Evolutionary conservation across 2,888 invertebrate species (phyloP), one percentile per base, ranked within the genome.

Genomic region (Tetragonula carbonaria): DNA sequence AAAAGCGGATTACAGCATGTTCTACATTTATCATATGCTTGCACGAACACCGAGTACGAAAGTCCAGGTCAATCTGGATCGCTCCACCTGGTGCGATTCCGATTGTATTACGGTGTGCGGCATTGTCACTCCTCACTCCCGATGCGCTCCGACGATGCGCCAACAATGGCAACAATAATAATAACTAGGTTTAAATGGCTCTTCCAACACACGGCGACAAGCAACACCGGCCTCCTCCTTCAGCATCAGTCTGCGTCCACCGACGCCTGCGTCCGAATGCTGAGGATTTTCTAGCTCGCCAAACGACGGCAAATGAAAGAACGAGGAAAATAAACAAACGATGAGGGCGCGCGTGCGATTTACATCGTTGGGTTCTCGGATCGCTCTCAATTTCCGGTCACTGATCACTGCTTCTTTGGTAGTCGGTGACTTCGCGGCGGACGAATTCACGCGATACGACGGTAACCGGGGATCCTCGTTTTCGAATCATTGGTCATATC

Each of bases 1-100:
- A 90, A 89, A 91, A 87, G 74, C 76, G 84, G 86, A 82, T 78
- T 88, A 87, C 83, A 90, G 82, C 91, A 90, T 87, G 88, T 90
- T 90, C 93, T 93, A 93, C 93, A 93, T 93, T 92, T 92, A 93
- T 93, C 93, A 93, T 92, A 92, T 92, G 90, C 90, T 87, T 87
- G 89, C 78, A 83, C 86, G 84, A 85, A 84, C 77, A 78, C 80
- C 80, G 62, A 28, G 77, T 78, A 83, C 84, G 73, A 90, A 87
- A 76, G 83, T 87, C 88, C 87, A 84, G 74, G 80, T 85, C 45
- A 82, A 78, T 45, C 82, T 67, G 74, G 87, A 84, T 57, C 82
- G 86, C 78, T 84, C 85, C 83, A 82, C 71, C 82, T 75, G 82
- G 59, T 80, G 85, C 74, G 82, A 87, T 83, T 83, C 82, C 82